Percentiles rank a stretch among this genome's conserved stretches.
These are phyloP conservation scores for Falco peregrinus DNA, from an alignment of 2,797 vertebrate species.

Conservation along the genomic window DNA sequence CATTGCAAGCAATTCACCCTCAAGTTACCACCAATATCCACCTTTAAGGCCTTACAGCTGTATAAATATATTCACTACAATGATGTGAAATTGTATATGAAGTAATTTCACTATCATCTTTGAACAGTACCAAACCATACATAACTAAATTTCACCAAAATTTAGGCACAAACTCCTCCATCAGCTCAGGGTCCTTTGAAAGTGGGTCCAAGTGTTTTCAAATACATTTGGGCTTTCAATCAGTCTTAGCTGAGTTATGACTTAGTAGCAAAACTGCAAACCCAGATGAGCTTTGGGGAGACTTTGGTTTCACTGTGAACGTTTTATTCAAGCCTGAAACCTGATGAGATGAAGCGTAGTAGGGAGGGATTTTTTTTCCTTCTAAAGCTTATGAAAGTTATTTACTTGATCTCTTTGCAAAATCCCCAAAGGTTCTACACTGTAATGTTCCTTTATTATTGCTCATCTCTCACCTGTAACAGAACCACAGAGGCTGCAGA, in stretches of 20 bases:
- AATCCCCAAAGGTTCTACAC: neutral
- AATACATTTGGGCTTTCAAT: neutral
- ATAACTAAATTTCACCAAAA: neutral
- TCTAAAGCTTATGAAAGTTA: conserved; percentile 35
- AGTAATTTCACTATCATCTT: neutral
- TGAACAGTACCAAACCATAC: neutral
- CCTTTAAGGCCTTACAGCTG: neutral
- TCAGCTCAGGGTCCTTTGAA: neutral
- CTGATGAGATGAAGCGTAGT: neutral
- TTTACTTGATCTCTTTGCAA: neutral
- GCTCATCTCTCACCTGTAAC: conserved; percentile 11
- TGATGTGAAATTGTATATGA: neutral
- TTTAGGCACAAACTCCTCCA: neutral
- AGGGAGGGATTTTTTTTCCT: neutral
- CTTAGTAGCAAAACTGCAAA: neutral
- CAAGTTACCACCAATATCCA: neutral
- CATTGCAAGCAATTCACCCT: neutral
- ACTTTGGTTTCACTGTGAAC: neutral
- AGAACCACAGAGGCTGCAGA: neutral
- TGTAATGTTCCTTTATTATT: neutral
- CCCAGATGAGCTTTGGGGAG: neutral
- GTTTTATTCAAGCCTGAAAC: neutral
- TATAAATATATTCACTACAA: neutral
- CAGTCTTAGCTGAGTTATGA: neutral
- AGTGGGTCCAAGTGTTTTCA: neutral